Evolutionary conservation across 1,140 invertebrate genomes (phyloP).

Genomic region (Mycetomoellerius zeteki): DNA sequence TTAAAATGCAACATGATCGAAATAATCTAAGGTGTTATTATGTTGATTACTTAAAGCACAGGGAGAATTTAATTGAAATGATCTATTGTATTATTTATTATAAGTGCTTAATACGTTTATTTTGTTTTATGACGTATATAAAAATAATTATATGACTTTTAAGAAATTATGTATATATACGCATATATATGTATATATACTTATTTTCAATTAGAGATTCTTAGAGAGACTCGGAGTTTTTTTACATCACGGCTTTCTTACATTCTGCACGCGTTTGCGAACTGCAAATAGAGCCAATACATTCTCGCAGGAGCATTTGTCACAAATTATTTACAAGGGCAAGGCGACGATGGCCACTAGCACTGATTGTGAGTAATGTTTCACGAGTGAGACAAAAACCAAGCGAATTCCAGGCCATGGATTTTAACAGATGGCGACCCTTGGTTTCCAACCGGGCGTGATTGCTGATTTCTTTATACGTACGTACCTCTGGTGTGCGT

Average conservation of each 20-base stretch:
- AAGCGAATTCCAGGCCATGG: slow-evolving; percentile 61
- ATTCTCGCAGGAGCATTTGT: slow-evolving; percentile 43
- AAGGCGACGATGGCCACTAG: slow-evolving; percentile 34
- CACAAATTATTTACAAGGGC: slow-evolving; percentile 29
- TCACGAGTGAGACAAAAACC: slow-evolving; percentile 48
- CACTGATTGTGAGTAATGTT: slow-evolving; percentile 28
- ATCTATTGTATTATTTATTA: background rate
- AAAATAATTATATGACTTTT: background rate
- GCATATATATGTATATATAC: background rate
- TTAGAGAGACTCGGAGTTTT: background rate
- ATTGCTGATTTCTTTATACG: slow-evolving; percentile 48
- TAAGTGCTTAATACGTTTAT: background rate
- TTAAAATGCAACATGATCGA: background rate
- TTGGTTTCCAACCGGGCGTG: slow-evolving; percentile 56
- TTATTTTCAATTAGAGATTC: background rate
- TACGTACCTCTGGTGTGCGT: background rate
- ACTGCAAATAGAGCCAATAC: background rate
- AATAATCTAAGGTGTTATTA: slow-evolving; percentile 19
- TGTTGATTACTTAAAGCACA: background rate
- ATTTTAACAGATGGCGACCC: slow-evolving; percentile 61
- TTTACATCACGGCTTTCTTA: background rate
- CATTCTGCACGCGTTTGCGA: background rate
- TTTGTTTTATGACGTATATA: background rate
- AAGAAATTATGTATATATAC: background rate
- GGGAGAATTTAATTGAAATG: background rate